Conservation (phyloP, 2,797 vertebrate species). For the Pipistrellus kuhlii region DNA sequence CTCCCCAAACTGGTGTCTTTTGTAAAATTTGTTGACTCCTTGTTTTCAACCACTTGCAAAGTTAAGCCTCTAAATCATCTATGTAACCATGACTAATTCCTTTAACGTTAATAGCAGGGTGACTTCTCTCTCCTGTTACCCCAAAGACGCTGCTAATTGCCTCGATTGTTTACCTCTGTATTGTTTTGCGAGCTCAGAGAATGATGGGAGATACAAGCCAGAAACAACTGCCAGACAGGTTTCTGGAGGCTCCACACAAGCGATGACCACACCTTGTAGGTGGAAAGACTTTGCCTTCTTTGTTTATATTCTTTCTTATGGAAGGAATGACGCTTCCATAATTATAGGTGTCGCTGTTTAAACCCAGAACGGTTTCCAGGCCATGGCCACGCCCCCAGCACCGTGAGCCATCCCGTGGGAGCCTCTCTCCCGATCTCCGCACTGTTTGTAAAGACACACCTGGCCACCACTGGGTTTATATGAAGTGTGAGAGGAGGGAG, state of each 20-base stretch:
- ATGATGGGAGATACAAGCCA: conserved; percentile 84
- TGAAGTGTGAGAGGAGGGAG: conserved; percentile 29
- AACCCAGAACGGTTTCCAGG: conserved; percentile 87
- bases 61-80: conserved; percentile 80
- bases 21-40: conserved; percentile 71
- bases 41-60: conserved; percentile 80
- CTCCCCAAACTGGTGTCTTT: conserved; percentile 43
- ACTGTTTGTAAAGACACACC: conserved; percentile 80
- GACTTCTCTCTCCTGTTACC: conserved; percentile 82
- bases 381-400: conserved; percentile 83
- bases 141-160: conserved; percentile 86
- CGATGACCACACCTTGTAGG: conserved; percentile 85
- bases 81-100: conserved; percentile 87
- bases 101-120: conserved; percentile 84
- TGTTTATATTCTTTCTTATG: conserved; percentile 82
- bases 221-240: conserved; percentile 84
- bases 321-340: conserved; percentile 88
- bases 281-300: conserved; percentile 79
- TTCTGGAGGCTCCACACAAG: conserved; percentile 82
- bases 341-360: conserved; percentile 89
- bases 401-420: conserved; percentile 81
- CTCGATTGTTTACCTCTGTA: conserved; percentile 87
- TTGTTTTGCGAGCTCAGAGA: conserved; percentile 86
- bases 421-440: conserved; percentile 80
- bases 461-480: conserved; percentile 59